Evolutionary conservation across 2,797 vertebrate genomes (phyloP).

Genomic region (Vespertilio murinus): DNA sequence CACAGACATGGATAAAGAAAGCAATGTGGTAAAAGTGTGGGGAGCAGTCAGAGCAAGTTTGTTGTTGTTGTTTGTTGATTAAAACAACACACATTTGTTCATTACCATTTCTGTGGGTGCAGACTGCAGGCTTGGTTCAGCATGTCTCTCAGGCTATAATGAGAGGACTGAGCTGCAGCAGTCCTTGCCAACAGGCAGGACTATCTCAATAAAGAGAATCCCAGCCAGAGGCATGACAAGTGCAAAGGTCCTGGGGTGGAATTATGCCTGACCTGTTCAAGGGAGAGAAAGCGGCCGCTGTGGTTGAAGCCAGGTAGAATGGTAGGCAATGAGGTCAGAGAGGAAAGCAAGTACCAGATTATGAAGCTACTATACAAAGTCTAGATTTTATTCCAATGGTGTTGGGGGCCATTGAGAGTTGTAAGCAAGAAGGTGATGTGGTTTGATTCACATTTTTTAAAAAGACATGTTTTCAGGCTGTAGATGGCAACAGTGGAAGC

Average conservation of each 20-base stretch:
- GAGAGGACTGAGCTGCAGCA: background rate
- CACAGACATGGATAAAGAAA: background rate
- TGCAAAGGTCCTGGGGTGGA: background rate
- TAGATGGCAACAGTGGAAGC: background rate
- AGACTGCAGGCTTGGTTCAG: rapidly evolving
- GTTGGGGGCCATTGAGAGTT: background rate
- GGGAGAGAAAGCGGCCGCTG: background rate
- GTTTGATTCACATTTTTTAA: background rate
- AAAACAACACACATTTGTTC: background rate
- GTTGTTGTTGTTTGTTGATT: background rate
- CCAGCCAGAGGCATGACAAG: rapidly evolving
- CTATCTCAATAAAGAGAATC: background rate
- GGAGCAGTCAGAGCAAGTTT: rapidly evolving
- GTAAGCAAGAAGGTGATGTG: background rate
- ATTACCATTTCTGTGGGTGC: background rate
- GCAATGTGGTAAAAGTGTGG: background rate
- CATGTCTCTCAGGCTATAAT: background rate
- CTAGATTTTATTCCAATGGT: background rate
- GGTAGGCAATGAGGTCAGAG: background rate
- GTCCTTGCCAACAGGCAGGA: background rate
- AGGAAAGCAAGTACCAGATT: background rate
- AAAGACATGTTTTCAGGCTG: background rate
- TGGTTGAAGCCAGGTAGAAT: background rate
- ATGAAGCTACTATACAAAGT: background rate
- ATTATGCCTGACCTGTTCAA: background rate